Evolutionary conservation across 2,113 vertebrate genomes (phyloP), one percentile per base, ranked within the genome.

Genomic region (Anhinga anhinga): DNA sequence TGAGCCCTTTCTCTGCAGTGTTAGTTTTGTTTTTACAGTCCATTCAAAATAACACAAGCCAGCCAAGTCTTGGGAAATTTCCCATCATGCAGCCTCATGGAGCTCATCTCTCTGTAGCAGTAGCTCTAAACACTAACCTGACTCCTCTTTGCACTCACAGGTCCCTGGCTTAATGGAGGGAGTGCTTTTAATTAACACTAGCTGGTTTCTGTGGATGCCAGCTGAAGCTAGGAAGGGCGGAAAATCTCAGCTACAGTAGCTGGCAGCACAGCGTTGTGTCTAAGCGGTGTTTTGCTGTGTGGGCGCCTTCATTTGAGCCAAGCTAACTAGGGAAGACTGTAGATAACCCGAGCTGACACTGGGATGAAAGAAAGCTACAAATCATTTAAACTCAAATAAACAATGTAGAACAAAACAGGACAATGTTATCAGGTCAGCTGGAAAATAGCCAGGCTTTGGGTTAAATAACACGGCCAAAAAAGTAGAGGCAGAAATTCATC

Each of bases 341-440:
- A 92, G 96, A 97, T 94, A 97, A 97, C 96, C 90, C 16, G 15
- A 95, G 71, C 74, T 97, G 92, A 93, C 95, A 78, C 15, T 47
- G 55, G 87, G 72, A 92, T 93, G 93, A 97, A 95, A 96, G 90
- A 74, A 93, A 90, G 90, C 94, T 94, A 87, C 67, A 95, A 90
- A 92, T 92, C 53, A 83, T 83, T 95, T 97, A 96, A 88, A 88
- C 76, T 96, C 90, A 93, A 90, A 86, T 79, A 96, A 96, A 93
- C 79, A 95, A 59, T 30, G n/a, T 66, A 63, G 93, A 94, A 93
- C 88, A 92, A 93, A 97, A 77, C 79, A 93, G 96, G 92, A 86
- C 42, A 94, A 92, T 90, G 94, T 88, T 97, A 96, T 95, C 94
- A 94, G 91, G 86, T 91, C 82, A 83, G 45, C 84, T 96, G 94